Evolutionary conservation across 2,113 vertebrate species (phyloP), one percentile per base, ranked within the genome.

Genomic region (Dermatemys mawii): DNA sequence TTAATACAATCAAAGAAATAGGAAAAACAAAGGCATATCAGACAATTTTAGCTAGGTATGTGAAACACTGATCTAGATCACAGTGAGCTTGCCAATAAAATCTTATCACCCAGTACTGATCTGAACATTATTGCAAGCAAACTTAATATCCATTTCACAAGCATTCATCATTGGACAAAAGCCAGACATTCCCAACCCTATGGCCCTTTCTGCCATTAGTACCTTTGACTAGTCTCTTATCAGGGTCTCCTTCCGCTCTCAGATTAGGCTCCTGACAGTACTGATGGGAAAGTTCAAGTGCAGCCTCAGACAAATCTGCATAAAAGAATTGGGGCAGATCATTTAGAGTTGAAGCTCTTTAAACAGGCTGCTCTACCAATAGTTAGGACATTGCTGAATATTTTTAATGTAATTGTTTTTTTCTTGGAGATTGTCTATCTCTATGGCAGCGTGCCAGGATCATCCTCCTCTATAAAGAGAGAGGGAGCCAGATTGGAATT

Each of bases 61-160:
- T 95, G 85, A 97, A 94, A 96, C 96, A 97, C 54, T 57, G 54
- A 57, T 29, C 54, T 27, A 57, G 26, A 27, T 57, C 54, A 55
- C 54, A 57, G 54, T 57, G 54, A 57, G 11, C 26, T 57, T 57
- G 54, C 54, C 11, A 57, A 57, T 57, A 29, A 57, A 29, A 57
- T 57, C 26, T 29, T 57, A 57, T 95, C 91, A 93, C 87, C 93
- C 86, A 92, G 86, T 91, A 85, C 81, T 92, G 89, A 93, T 97
- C 96, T 96, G 92, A 95, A 95, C 94, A 95, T 90, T 92, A 97
- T 94, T 97, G 97, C 96, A 97, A 97, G 96, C 94, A 97, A 91
- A 48, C 3, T 1, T 97, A 96, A 97, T 93, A 97, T 96, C 97
- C 81, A 54, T 91, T 94, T 95, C 90, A 94, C 75, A 0, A 0